Evolutionary conservation across 2,113 vertebrate species (phyloP).

Genomic region (Pangasianodon hypophthalmus): DNA sequence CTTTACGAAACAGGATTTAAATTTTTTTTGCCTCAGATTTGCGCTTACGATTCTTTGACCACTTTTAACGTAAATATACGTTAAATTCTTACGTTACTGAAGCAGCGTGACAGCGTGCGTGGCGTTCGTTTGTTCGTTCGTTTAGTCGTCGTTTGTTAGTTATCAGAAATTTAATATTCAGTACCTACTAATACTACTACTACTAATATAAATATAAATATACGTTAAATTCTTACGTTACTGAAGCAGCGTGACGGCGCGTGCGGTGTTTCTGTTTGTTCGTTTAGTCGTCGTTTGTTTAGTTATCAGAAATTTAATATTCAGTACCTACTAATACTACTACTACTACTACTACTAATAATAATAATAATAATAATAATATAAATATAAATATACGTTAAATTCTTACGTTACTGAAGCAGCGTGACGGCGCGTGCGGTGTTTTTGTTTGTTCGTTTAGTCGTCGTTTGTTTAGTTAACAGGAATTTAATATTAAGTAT

Average conservation of each 20-base stretch:
- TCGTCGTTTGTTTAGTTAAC: background rate
- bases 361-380: too few relatives aligned
- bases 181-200: too few relatives aligned
- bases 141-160: too few relatives aligned
- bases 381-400: background rate
- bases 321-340: too few relatives aligned
- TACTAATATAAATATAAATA: too few relatives aligned
- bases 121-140: background rate
- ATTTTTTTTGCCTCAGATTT: background rate
- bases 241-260: too few relatives aligned
- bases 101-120: background rate
- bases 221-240: too few relatives aligned
- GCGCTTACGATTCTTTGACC: too few relatives aligned
- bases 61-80: background rate
- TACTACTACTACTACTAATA: too few relatives aligned
- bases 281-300: too few relatives aligned
- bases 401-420: background rate
- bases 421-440: background rate
- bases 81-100: background rate
- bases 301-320: too few relatives aligned
- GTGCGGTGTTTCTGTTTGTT: too few relatives aligned
- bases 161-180: background rate
- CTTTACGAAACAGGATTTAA: background rate
- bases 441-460: background rate
- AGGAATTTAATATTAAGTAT: background rate